Evolutionary conservation across 1,140 invertebrate genomes (phyloP).

Genomic region (Aradophagus sp.): DNA sequence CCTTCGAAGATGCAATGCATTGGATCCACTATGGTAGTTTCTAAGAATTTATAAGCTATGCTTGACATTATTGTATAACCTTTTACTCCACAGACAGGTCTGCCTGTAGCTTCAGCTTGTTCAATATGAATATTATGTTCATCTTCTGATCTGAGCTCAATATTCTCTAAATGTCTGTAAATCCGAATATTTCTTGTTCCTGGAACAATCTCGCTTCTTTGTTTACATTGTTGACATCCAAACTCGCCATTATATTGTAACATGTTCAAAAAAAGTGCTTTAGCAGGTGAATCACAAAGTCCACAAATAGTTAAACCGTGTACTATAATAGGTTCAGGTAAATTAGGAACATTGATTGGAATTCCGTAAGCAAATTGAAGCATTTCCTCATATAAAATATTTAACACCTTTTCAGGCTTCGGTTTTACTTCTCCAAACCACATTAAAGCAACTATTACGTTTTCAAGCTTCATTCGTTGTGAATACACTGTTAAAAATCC

Average conservation of each 20-base stretch:
- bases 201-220: not conserved
- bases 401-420: conserved; percentile 1
- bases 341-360: not conserved
- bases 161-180: conserved; percentile 9
- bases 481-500: too few relatives aligned
- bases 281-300: conserved; percentile 7
- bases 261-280: conserved; percentile 1
- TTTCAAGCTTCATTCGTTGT: conserved; percentile 4
- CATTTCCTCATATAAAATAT: not conserved
- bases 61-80: conserved; percentile 18
- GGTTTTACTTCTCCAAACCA: conserved; percentile 6
- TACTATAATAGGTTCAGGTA: conserved; percentile 5
- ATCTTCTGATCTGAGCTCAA: conserved; percentile 5
- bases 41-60: conserved; percentile 13
- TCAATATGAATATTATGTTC: conserved; percentile 10
- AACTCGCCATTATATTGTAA: conserved; percentile 6
- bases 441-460: not conserved
- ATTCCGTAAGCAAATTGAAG: not conserved
- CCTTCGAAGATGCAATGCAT: conserved; percentile 53
- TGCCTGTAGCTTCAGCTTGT: not conserved
- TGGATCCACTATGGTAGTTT: conserved; percentile 29
- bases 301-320: conserved; percentile 18
- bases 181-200: conserved; percentile 11
- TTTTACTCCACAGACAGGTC: conserved; percentile 37
- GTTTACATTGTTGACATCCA: conserved; percentile 6